Evolutionary conservation across 2,888 invertebrate species (phyloP).

Genomic region (Napeogenes inachia): DNA sequence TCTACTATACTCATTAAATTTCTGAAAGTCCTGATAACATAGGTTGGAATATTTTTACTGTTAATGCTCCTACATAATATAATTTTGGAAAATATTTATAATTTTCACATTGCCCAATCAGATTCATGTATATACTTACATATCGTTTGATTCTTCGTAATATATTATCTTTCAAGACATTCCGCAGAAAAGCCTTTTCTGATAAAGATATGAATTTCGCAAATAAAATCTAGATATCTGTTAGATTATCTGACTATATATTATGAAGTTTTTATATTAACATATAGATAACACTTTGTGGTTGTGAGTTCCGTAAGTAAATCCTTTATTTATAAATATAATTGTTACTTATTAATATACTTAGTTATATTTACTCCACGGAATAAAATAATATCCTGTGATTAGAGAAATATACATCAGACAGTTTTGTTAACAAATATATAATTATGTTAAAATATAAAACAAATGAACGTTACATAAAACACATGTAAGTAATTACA

Average conservation of each 20-base stretch:
- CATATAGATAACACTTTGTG: too few species aligned
- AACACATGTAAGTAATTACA: conserved; percentile 4
- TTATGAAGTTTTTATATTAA: not conserved
- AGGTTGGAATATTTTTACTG: too few species aligned
- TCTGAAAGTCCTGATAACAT: too few species aligned
- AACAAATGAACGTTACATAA: not conserved
- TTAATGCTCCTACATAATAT: too few species aligned
- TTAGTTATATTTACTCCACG: conserved; percentile 9
- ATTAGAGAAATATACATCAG: not conserved
- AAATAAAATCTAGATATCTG: conserved; percentile 12
- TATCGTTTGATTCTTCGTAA: conserved; percentile 35
- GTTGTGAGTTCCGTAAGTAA: too few species aligned
- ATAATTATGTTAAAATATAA: not conserved
- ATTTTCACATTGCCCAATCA: conserved; percentile 21
- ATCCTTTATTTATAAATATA: too few species aligned
- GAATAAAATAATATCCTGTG: conserved; percentile 7
- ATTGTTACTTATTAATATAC: too few species aligned
- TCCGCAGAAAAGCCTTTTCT: conserved; percentile 22
- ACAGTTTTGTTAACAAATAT: not conserved
- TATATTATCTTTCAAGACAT: conserved; percentile 27
- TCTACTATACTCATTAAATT: too few species aligned
- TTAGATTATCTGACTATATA: conserved; percentile 12
- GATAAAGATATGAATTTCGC: conserved; percentile 24
- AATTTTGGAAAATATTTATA: too few species aligned
- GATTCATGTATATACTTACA: conserved; percentile 34